Base-by-base conservation (phyloP, 2,888 invertebrate genomes). In the Pachliopta kotzebuea region DNA sequence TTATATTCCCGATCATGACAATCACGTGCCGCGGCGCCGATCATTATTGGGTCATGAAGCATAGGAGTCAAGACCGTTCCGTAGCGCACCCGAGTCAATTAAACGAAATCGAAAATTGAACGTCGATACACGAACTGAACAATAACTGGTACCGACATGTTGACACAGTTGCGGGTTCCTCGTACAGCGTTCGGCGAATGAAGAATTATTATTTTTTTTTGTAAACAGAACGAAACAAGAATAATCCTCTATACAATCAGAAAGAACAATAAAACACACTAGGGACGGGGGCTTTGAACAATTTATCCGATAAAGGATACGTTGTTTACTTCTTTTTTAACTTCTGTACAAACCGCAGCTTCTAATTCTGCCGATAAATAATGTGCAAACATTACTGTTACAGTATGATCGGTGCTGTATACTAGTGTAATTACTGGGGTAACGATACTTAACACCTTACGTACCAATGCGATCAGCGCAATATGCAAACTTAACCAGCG, bases 51-150 rank as follows among this genome's bases (percentile, higher is more conserved):
- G 11, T 17, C 26, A n/a, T 21, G 31, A 11, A 56, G n/a, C 31
- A n/a, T 11, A 31, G 20, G 31, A 29, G 29, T 29, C 55, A 55
- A 56, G 56, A 31, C 20, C 37, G 14, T 11, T n/a, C 20, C n/a
- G 17, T 31, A 31, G 37, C 31, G 37, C 37, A 56, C 20, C 37
- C 17, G n/a, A n/a, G 17, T 20, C 31, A 31, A 31, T 56, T 56
- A 56, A 37, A 29, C 11, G n/a, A 31, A 31, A 56, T 37, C 18
- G 56, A 21, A 37, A 56, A n/a, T 52, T 52, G 50, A 21, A 21
- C 14, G 21, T n/a, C 50, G 23, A 4, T 52, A 52, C 11, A 21
- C 50, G 21, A 14, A 26, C 26, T 3, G 26, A 26, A 21, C 50
- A 52, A 21, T 52, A 21, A 18, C n/a, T 18, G 45, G n/a, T 7